Evolutionary conservation across 2,113 vertebrate genomes (phyloP).

Genomic region (Acinonyx jubatus): DNA sequence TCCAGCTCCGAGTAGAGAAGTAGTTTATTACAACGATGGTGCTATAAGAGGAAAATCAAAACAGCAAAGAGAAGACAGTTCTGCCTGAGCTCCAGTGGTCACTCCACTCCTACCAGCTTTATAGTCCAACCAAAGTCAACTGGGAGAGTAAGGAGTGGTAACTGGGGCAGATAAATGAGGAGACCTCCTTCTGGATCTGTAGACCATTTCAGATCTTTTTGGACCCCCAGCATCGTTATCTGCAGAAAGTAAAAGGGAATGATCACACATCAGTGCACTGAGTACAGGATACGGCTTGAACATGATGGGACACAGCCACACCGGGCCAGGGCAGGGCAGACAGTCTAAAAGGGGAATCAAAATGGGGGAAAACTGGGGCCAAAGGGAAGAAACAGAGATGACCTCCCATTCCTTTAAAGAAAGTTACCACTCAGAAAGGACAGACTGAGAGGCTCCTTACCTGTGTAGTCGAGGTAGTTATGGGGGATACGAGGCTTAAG

Average conservation of each 20-base stretch:
- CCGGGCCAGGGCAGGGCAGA: neutral
- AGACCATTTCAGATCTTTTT: slow-evolving; percentile 87
- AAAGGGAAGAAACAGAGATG: neutral
- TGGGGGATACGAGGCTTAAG: slow-evolving; percentile 82
- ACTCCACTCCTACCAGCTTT: slow-evolving; percentile 86
- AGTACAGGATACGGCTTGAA: neutral
- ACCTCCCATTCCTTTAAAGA: neutral
- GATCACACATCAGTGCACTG: neutral
- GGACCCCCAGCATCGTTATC: slow-evolving; percentile 90
- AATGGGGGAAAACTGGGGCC: neutral
- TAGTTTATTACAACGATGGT: slow-evolving; percentile 68
- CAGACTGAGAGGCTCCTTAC: slow-evolving; percentile 78
- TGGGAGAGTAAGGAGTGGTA: slow-evolving; percentile 72
- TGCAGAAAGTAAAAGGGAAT: slow-evolving; percentile 72
- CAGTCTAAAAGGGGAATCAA: neutral
- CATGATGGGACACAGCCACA: neutral
- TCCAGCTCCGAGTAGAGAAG: slow-evolving; percentile 15
- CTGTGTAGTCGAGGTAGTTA: slow-evolving; percentile 75
- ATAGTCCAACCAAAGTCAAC: slow-evolving; percentile 87
- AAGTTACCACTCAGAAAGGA: neutral
- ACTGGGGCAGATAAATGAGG: slow-evolving; percentile 84
- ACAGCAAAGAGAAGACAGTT: neutral
- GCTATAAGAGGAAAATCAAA: neutral
- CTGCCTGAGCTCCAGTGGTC: neutral
- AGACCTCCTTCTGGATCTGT: slow-evolving; percentile 79